Conservation (phyloP, 2,888 invertebrate genomes). For the Acheta domesticus region DNA sequence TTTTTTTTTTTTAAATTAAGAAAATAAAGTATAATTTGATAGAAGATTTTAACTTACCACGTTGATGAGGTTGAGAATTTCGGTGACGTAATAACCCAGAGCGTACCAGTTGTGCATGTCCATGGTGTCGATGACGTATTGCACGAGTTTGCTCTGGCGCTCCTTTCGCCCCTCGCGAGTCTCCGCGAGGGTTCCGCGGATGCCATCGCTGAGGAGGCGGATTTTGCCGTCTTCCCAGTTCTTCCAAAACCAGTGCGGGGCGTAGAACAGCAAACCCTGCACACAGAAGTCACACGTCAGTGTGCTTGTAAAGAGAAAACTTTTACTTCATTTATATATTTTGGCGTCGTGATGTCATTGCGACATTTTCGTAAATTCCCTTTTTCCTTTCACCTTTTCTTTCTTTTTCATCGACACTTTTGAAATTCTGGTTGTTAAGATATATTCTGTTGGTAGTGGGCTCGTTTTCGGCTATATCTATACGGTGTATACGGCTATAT, state of each 20-base stretch:
- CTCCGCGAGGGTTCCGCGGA: slow-evolving; percentile 70
- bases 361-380: too few species aligned
- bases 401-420: too few species aligned
- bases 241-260: slow-evolving; percentile 90
- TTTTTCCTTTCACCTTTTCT: too few species aligned
- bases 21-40: too few species aligned
- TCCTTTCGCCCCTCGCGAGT: slow-evolving; percentile 50
- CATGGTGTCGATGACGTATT: slow-evolving; percentile 74
- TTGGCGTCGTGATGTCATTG: too few species aligned
- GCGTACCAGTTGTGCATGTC: slow-evolving; percentile 83
- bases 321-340: background rate
- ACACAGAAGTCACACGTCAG: slow-evolving; percentile 41
- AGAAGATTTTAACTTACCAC: slow-evolving; percentile 58
- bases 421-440: too few species aligned
- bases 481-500: too few species aligned
- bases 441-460: too few species aligned
- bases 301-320: background rate
- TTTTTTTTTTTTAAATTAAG: slow-evolving; percentile 34
- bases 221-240: slow-evolving; percentile 88
- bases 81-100: slow-evolving; percentile 80
- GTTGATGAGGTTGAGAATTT: slow-evolving; percentile 76
- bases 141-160: slow-evolving; percentile 69
- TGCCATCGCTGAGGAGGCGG: slow-evolving; percentile 80
- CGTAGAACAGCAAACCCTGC: slow-evolving; percentile 78
- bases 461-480: too few species aligned